Evolutionary conservation across 2,797 vertebrate species (phyloP).

Genomic region (Melanotaenia parkinsoni): DNA sequence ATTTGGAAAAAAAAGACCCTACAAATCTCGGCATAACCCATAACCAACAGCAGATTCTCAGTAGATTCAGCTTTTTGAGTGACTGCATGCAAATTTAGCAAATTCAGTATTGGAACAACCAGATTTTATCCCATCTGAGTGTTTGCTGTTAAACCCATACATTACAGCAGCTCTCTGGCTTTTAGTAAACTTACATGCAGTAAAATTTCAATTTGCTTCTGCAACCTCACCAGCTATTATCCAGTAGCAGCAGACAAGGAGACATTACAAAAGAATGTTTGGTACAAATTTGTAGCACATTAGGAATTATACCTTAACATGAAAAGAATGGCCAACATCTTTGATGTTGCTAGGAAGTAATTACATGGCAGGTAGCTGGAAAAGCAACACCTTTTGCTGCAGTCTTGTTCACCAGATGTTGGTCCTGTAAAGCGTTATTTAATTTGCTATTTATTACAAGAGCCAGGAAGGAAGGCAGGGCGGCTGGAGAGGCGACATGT

Average conservation of each 20-base stretch:
- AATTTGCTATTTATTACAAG: conserved; percentile 79
- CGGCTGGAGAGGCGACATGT: conserved; percentile 39
- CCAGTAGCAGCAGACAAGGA: conserved; percentile 58
- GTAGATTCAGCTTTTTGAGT: background rate
- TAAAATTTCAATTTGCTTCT: conserved; percentile 5
- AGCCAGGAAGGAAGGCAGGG: conserved; percentile 65
- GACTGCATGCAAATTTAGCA: background rate
- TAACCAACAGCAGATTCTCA: background rate
- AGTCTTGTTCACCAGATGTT: conserved; percentile 77
- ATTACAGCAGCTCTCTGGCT: background rate
- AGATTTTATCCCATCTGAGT: background rate
- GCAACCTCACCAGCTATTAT: conserved; percentile 35
- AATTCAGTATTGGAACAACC: background rate
- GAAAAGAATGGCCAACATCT: conserved; percentile 68
- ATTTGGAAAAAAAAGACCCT: background rate
- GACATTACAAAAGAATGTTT: conserved; percentile 48
- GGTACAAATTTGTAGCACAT: conserved; percentile 55
- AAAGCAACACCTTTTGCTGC: conserved; percentile 64
- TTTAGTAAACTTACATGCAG: conserved; percentile 8
- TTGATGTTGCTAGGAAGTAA: conserved; percentile 69
- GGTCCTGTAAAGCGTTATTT: conserved; percentile 55
- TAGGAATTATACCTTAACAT: conserved; percentile 40
- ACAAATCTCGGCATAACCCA: background rate
- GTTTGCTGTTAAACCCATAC: background rate
- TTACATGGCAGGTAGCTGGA: conserved; percentile 63